Evolutionary conservation across 92 coral and sea anemone genomes (phyloP).

Genomic region (Phenganax stokvisi): DNA sequence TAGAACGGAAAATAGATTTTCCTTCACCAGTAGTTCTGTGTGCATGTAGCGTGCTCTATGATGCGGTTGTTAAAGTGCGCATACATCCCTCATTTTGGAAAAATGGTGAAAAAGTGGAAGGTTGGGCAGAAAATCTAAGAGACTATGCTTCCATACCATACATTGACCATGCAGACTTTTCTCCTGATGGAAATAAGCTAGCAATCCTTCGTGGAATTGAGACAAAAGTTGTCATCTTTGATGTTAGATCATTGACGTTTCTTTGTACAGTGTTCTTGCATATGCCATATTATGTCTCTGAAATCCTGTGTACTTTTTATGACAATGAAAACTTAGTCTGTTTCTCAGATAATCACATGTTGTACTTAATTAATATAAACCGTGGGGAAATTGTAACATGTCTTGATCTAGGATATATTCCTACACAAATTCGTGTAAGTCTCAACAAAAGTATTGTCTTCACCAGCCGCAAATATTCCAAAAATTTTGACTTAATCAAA

Average conservation of each 20-base stretch:
- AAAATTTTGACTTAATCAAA: background rate
- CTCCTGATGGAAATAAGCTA: background rate
- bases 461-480: background rate
- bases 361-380: background rate
- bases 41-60: background rate
- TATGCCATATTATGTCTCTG: background rate
- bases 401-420: background rate
- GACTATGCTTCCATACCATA: background rate
- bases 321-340: slow-evolving; percentile 4
- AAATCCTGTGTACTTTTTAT: background rate
- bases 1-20: background rate
- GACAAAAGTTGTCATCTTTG: background rate
- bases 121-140: background rate
- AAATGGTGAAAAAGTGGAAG: background rate
- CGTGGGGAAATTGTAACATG: background rate
- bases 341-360: background rate
- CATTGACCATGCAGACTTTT: background rate
- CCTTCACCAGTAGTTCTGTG: background rate
- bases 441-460: background rate
- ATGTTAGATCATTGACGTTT: background rate
- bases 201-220: background rate
- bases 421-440: background rate
- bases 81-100: background rate
- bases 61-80: background rate
- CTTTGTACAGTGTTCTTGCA: background rate